Base-by-base conservation (phyloP, 92 coral and sea anemone genomes). In the Desmophyllum pertusum region DNA sequence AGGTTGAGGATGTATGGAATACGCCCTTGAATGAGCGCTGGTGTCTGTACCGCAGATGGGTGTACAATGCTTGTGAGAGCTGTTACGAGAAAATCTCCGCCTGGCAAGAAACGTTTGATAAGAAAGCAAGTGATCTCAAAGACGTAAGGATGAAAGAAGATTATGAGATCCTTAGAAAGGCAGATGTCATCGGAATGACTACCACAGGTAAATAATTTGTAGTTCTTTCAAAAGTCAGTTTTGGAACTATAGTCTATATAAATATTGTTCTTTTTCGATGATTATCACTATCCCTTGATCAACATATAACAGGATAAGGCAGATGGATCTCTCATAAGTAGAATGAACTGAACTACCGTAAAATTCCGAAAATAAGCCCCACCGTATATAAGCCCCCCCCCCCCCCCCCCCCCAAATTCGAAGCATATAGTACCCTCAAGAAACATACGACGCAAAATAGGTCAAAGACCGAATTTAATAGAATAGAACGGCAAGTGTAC, bases 171-270 rank as follows among this genome's bases (percentile, higher is more conserved):
- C 90, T 90, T 25, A 75, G 30, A 68, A 71, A 48, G 23, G 93
- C 93, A 23, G 86, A 84, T 67, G 88, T 90, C 73, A 79, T 90
- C 1, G 93, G 93, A 72, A 90, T 90, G 93, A 90, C 93, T 19
- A 90, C 93, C 13, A 90, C 93, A 61, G 90, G 93, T 90, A 85
- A 76, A n/a, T n/a, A n/a, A n/a, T n/a, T n/a, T n/a, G n/a, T n/a
- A n/a, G n/a, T 50, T 50, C 55, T 50, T 50, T 50, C 55, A 50
- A 50, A 50, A 50, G 48, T 50, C 23, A 53, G 29, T 19, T 53
- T 21, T 53, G 61, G 61, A 53, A 21, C 21, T 53, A 7, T 19
- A 15, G 61, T 6, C 25, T 19, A 53, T 27, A 53, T 53, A 53
- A 21, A 53, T 53, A 53, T 53, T 19, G 7, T 53, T 53, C 27